Conservation (phyloP, 1,140 invertebrate species). For the Bombus affinis region DNA sequence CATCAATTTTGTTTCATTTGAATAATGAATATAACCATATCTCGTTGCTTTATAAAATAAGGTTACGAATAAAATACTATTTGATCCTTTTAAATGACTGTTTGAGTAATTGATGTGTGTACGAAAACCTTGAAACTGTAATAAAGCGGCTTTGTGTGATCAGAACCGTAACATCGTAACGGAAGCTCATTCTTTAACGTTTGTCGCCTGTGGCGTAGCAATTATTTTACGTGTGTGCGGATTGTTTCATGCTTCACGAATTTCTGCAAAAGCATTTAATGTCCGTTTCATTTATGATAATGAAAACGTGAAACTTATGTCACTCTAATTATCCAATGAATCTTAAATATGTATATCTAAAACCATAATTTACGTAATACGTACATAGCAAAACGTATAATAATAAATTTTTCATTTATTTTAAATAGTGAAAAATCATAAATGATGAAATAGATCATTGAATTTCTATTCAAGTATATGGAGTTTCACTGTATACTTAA, state of each 20-base stretch:
- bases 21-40: neutral
- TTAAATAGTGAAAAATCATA: too few species aligned
- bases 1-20: neutral
- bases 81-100: neutral
- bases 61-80: neutral
- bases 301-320: neutral
- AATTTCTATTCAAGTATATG: too few species aligned
- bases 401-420: neutral
- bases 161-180: neutral
- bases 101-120: too few species aligned
- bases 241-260: constrained; percentile 2
- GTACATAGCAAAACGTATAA: neutral
- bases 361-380: too few species aligned
- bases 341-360: neutral
- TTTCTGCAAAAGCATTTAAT: neutral
- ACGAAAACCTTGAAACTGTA: neutral
- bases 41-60: neutral
- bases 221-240: neutral
- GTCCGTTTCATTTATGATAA: neutral
- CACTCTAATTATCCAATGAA: neutral
- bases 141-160: neutral
- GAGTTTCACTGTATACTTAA: too few species aligned
- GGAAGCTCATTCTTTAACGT: constrained; percentile 5
- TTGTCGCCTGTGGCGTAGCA: neutral
- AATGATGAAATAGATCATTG: too few species aligned